Conservation (phyloP, 2,888 invertebrate genomes). For the Rotaria magnacalcarata region DNA sequence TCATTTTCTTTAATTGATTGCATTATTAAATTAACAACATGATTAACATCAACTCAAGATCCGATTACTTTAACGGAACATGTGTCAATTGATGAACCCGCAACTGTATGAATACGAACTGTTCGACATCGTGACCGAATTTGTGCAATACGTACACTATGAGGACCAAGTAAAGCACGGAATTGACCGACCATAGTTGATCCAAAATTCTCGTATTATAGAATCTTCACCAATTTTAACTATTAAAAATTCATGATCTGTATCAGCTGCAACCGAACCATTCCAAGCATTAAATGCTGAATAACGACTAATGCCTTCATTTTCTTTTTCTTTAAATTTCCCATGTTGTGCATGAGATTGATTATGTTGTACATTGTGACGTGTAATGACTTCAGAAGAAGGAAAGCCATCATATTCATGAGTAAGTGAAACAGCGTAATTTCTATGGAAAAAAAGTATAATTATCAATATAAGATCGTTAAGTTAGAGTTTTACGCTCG, state of each 20-base stretch:
- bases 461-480: too few relatives aligned
- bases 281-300: slow-evolving; percentile 32
- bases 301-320: background rate
- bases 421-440: background rate
- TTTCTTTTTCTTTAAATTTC: background rate
- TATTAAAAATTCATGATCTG: background rate
- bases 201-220: slow-evolving; percentile 9
- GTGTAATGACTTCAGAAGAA: background rate
- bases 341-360: background rate
- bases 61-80: background rate
- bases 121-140: slow-evolving; percentile 12
- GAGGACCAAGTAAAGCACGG: slow-evolving; percentile 24
- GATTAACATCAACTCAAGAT: background rate
- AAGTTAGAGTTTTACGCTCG: too few relatives aligned
- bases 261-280: slow-evolving; percentile 27
- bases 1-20: slow-evolving; percentile 28
- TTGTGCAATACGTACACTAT: slow-evolving; percentile 19
- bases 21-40: background rate
- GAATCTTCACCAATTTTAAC: background rate
- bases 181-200: slow-evolving; percentile 20
- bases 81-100: slow-evolving; percentile 6
- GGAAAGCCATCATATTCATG: slow-evolving; percentile 20
- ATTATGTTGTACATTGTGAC: background rate
- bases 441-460: background rate
- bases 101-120: background rate